Base-by-base conservation (phyloP, 2,113 vertebrate genomes). In the Saguinus imperator region DNA sequence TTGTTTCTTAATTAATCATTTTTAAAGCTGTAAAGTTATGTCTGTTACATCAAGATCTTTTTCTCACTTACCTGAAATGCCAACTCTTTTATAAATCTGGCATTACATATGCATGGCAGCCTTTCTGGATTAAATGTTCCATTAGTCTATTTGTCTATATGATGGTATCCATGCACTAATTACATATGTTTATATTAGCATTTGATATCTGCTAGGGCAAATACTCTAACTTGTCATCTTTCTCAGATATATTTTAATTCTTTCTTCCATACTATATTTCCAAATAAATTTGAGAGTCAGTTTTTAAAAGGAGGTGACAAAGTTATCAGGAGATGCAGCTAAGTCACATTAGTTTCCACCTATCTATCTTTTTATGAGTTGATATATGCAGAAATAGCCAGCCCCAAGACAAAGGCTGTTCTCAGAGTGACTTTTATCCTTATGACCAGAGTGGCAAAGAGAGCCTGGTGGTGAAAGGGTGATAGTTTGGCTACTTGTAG, bases 1-100 rank as follows among this genome's bases (percentile, higher is more conserved):
- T 77, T 88, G 76, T 93, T 92, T 16, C 4, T 66, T 96, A 88
- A 66, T 80, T 66, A 66, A 55, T 77, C 52, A 58, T 58, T 87
- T 96, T 95, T 72, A 85, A 89, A 85, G 68, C 61, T 82, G 8
- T 81, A 61, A 70, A 76, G 0, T 68, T 75, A 3, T 81, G 16
- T 4, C 25, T 81, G 94, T 52, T n/a, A 32, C 20, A 64, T 70
- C 48, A 70, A 82, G 11, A 16, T 89, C 50, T 25, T 91, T 89
- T 66, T n/a, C 68, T 75, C 29, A n/a, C 3, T 88, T 23, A 77
- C 86, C 5, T 91, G 27, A 88, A 87, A 70, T 52, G 32, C 32
- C 40, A 72, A 11, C 50, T 50, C 17, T 86, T 10, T 57, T 32
- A 25, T 14, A 12, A 32, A 23, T 79, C 45, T 79, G 11, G 18